Percentiles rank a stretch among this genome's conserved stretches.
These are phyloP conservation scores for Lucifuga dentata DNA, from an alignment of 2,113 vertebrate genomes.

Conservation along the genomic window DNA sequence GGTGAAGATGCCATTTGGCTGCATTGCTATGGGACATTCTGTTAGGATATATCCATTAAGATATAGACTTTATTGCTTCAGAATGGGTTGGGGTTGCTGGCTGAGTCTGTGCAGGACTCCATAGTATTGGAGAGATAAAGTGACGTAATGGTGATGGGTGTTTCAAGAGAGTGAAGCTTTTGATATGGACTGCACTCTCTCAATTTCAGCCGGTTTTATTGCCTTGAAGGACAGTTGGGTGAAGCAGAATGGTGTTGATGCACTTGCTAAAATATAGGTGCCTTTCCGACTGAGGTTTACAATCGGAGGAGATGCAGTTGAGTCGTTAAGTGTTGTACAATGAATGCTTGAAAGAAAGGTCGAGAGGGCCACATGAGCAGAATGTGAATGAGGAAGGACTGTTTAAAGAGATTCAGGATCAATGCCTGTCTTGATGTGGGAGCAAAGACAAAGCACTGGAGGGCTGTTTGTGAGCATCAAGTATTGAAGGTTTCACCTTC, in stretches of 20 bases:
- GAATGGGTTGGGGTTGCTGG: slow-evolving; percentile 21
- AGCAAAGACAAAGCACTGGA: slow-evolving; percentile 27
- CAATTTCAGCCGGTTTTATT: slow-evolving; percentile 53
- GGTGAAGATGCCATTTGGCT: slow-evolving; percentile 57
- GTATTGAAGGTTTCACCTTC: slow-evolving; percentile 9
- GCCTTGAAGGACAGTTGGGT: slow-evolving; percentile 33
- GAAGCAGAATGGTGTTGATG: slow-evolving; percentile 5
- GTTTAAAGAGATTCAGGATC: slow-evolving; percentile 63
- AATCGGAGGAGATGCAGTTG: slow-evolving; percentile 16
- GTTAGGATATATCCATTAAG: slow-evolving; percentile 61
- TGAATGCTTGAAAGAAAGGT: slow-evolving; percentile 67
- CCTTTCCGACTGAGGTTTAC: slow-evolving; percentile 48
- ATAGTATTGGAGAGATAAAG: slow-evolving; percentile 39
- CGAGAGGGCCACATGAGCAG: slow-evolving; percentile 39
- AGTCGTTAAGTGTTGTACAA: slow-evolving; percentile 57
- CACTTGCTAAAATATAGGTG: slow-evolving; percentile 54
- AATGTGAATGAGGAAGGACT: slow-evolving; percentile 61
- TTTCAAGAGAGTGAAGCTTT: slow-evolving; percentile 17
- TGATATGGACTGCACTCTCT: slow-evolving; percentile 39
- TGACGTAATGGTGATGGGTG: neutral
- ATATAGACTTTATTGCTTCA: slow-evolving; percentile 65
- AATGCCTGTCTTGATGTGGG: slow-evolving; percentile 45
- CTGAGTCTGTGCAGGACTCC: slow-evolving; percentile 6
- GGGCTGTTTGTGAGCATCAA: slow-evolving; percentile 42
- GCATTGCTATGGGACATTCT: slow-evolving; percentile 46